These are phyloP conservation scores for Hipposideros larvatus DNA, from an alignment of 2,797 vertebrate genomes.

Conservation along the genomic window DNA sequence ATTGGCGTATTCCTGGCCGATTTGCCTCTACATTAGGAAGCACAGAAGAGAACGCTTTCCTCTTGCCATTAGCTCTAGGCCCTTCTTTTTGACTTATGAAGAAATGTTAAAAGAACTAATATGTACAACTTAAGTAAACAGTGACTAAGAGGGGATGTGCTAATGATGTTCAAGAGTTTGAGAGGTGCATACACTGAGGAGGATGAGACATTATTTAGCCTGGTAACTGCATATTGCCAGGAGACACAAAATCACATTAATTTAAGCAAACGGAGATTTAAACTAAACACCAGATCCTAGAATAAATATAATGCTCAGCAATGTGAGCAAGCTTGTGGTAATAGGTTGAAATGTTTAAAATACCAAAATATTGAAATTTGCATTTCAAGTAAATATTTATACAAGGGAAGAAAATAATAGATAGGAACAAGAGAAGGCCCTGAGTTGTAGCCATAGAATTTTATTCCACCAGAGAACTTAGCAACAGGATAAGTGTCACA, in stretches of 20 bases:
- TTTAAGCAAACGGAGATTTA: slow-evolving; percentile 63
- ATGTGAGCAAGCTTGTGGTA: slow-evolving; percentile 42
- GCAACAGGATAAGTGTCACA: neutral
- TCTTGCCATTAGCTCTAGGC: slow-evolving; percentile 43
- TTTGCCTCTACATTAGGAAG: slow-evolving; percentile 64
- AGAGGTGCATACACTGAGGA: slow-evolving; percentile 71
- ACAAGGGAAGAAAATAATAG: slow-evolving; percentile 44
- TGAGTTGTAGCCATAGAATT: neutral
- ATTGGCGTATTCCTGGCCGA: slow-evolving; percentile 65
- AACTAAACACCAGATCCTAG: slow-evolving; percentile 64
- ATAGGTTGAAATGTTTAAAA: slow-evolving; percentile 71
- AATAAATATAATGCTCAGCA: slow-evolving; percentile 60
- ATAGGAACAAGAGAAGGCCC: neutral
- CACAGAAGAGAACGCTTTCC: slow-evolving; percentile 68
- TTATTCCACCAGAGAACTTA: neutral
- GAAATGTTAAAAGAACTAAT: slow-evolving; percentile 77
- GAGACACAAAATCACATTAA: slow-evolving; percentile 62
- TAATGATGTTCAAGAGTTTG: slow-evolving; percentile 60
- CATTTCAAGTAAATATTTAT: slow-evolving; percentile 64
- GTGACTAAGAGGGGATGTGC: slow-evolving; percentile 67
- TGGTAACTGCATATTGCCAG: slow-evolving; percentile 65
- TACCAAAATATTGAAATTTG: slow-evolving; percentile 64
- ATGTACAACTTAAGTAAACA: slow-evolving; percentile 72
- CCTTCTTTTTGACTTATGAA: slow-evolving; percentile 70
- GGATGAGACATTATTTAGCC: slow-evolving; percentile 55